phyloP scores from a whole-genome alignment of 2,888 invertebrate species.

The Netelia fuscicornis region DNA sequence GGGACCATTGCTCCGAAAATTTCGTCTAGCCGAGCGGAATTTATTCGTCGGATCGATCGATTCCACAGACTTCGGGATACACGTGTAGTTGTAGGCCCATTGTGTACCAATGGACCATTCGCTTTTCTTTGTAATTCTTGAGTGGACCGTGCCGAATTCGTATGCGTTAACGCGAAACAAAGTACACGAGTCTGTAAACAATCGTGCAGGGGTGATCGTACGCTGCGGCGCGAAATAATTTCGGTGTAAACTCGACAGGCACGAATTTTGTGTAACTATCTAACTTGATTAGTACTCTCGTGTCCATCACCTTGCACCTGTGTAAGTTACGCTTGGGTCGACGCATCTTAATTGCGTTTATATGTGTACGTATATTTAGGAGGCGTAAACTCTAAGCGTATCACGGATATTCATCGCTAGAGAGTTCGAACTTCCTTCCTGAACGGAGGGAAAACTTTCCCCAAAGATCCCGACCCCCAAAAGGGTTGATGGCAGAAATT shows the following conservation, averaged over 20 bases:
- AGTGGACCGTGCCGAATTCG: neutral
- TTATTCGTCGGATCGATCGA: conserved; percentile 6
- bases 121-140: neutral
- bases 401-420: conserved; percentile 50
- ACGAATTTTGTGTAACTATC: neutral
- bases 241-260: neutral
- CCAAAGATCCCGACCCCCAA: conserved; percentile 1
- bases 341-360: neutral
- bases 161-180: neutral
- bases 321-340: neutral
- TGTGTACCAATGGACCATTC: neutral
- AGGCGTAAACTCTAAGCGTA: conserved; percentile 23
- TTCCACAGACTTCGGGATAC: neutral
- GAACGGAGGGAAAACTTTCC: neutral
- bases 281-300: neutral
- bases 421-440: conserved; percentile 47
- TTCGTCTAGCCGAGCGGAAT: neutral
- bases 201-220: neutral
- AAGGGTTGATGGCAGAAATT: neutral
- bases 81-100: no score
- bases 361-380: neutral
- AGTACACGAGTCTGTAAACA: neutral
- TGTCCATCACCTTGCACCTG: neutral
- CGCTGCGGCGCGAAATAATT: neutral
- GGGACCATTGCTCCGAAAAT: conserved; percentile 5